These are phyloP conservation scores for Heliconius melpomene DNA, from an alignment of 1,140 invertebrate species.

Conservation along the genomic window DNA sequence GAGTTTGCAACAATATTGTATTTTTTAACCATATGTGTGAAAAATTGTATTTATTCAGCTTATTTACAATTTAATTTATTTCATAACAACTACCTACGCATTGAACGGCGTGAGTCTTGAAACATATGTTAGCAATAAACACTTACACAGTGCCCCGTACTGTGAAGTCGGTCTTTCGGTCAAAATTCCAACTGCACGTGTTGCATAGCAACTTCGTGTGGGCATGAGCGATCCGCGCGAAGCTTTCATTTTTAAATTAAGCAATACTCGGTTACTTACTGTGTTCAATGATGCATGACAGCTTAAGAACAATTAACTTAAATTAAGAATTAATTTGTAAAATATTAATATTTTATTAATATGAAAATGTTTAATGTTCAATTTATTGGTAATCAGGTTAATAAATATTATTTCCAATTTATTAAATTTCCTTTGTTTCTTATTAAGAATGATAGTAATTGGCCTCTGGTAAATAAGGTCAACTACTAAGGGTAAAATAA, in stretches of 20 bases:
- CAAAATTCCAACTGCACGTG: constrained; percentile 38
- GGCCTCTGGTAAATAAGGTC: background rate
- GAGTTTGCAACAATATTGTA: constrained; percentile 46
- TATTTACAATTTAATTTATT: constrained; percentile 9
- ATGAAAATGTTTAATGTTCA: background rate
- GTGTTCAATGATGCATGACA: background rate
- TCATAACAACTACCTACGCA: background rate
- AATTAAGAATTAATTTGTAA: background rate
- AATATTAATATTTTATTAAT: background rate
- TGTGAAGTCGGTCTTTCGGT: constrained; percentile 33
- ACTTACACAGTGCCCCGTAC: constrained; percentile 16
- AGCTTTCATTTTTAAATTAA: constrained; percentile 42
- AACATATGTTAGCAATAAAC: constrained; percentile 14
- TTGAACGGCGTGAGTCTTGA: background rate
- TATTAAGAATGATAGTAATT: constrained; percentile 3
- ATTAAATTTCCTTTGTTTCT: background rate
- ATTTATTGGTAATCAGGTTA: background rate
- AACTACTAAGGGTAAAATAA: background rate
- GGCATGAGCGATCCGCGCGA: constrained; percentile 28
- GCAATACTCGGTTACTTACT: background rate
- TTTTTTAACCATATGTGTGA: background rate
- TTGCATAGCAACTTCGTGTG: constrained; percentile 35
- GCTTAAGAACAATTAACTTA: background rate
- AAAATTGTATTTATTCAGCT: background rate
- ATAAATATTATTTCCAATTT: background rate